phyloP scores from a whole-genome alignment of 2,113 vertebrate species.

The Perca flavescens region DNA sequence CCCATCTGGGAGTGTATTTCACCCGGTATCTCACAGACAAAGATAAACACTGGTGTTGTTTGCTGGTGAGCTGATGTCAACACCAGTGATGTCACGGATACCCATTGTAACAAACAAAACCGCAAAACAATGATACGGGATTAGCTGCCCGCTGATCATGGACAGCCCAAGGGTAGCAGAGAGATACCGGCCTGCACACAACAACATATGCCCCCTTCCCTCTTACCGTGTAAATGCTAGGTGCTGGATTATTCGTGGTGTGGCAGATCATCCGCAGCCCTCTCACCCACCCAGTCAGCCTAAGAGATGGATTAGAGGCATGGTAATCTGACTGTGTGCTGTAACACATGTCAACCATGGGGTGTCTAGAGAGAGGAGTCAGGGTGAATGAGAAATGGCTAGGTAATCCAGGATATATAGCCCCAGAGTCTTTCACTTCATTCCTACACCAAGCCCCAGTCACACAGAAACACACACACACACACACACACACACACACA shows the following conservation, averaged over 20 bases:
- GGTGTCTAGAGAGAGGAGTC: conserved; percentile 58
- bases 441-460: conserved; percentile 2
- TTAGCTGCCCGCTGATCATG: conserved; percentile 61
- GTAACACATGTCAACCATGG: conserved; percentile 76
- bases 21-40: conserved; percentile 60
- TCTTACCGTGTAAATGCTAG: conserved; percentile 45
- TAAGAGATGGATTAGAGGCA: conserved; percentile 75
- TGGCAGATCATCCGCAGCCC: conserved; percentile 68
- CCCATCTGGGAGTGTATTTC: conserved; percentile 77
- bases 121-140: conserved; percentile 72
- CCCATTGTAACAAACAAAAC: conserved; percentile 73
- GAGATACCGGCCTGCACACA: conserved; percentile 41
- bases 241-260: conserved; percentile 75
- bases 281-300: conserved; percentile 62
- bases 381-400: conserved; percentile 52
- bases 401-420: conserved; percentile 56
- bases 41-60: conserved; percentile 78
- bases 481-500: too few relatives aligned
- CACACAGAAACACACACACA: neutral
- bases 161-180: conserved; percentile 60
- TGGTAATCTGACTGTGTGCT: conserved; percentile 74
- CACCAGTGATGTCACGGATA: conserved; percentile 78
- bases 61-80: conserved; percentile 70
- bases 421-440: conserved; percentile 16
- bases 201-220: conserved; percentile 23